These are phyloP conservation scores for Cerastoderma edule DNA, from an alignment of 2,888 invertebrate genomes.

Conservation along the genomic window DNA sequence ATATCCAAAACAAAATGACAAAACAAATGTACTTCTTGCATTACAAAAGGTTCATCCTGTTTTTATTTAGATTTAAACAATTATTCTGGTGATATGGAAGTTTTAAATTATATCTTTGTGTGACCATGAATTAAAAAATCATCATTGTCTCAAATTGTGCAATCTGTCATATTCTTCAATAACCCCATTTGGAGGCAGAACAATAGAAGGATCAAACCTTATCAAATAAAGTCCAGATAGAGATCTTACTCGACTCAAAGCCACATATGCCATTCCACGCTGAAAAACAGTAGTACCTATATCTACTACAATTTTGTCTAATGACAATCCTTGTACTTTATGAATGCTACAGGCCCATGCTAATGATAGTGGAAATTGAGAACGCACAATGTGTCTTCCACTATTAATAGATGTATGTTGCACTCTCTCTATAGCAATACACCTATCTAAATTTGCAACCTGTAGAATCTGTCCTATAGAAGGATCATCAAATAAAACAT, in stretches of 20 bases:
- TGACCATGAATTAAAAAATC: too few species aligned
- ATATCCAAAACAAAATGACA: too few species aligned
- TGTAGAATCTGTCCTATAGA: slow-evolving; percentile 18
- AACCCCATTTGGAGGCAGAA: slow-evolving; percentile 29
- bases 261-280: slow-evolving; percentile 57
- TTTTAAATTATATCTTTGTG: too few species aligned
- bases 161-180: slow-evolving; percentile 32
- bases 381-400: slow-evolving; percentile 33
- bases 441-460: not conserved
- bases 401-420: not conserved
- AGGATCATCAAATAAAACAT: slow-evolving; percentile 46
- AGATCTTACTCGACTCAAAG: slow-evolving; percentile 47
- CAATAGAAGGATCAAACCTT: not conserved
- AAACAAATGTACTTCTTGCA: too few species aligned
- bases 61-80: too few species aligned
- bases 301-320: slow-evolving; percentile 39
- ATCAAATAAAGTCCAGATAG: slow-evolving; percentile 24
- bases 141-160: too few species aligned
- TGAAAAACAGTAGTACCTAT: slow-evolving; percentile 41
- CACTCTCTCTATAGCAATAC: slow-evolving; percentile 26
- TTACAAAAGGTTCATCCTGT: too few species aligned
- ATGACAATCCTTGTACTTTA: slow-evolving; percentile 48
- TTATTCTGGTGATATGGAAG: too few species aligned
- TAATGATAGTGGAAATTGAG: slow-evolving; percentile 46
- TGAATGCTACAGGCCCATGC: slow-evolving; percentile 47